These are phyloP conservation scores for Oxygymnocypris stewartii DNA, from an alignment of 2,113 vertebrate species.

Conservation along the genomic window DNA sequence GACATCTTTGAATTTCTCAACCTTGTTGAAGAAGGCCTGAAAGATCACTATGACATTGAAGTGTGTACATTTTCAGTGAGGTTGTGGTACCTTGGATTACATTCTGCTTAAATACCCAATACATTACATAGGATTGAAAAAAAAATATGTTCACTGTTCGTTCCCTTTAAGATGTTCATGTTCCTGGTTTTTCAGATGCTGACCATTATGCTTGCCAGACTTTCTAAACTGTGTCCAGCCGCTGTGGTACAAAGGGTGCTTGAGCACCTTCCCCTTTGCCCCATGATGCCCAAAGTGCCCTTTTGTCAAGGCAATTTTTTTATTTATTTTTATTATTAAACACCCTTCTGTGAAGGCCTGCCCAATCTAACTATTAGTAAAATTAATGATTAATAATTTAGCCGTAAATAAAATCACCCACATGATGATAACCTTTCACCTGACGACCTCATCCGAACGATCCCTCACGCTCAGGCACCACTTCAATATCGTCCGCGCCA, in stretches of 20 bases:
- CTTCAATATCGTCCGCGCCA: too few species aligned
- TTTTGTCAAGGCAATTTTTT: too few species aligned
- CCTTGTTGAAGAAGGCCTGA: slow-evolving; percentile 90
- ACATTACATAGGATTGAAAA: neutral
- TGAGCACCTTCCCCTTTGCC: too few species aligned
- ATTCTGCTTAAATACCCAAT: neutral
- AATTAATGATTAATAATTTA: too few species aligned
- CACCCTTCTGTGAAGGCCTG: too few species aligned
- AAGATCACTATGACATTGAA: slow-evolving; percentile 94
- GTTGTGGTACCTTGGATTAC: neutral
- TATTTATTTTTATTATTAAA: too few species aligned
- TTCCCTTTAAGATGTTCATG: neutral
- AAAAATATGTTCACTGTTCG: neutral
- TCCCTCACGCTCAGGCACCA: too few species aligned
- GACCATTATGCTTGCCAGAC: slow-evolving; percentile 88
- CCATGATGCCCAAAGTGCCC: too few species aligned
- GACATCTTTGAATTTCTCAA: slow-evolving; percentile 90
- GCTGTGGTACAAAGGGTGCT: slow-evolving; percentile 83
- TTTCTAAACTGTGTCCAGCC: slow-evolving; percentile 82
- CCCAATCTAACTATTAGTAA: too few species aligned
- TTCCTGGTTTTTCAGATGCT: slow-evolving; percentile 80
- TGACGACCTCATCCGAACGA: too few species aligned
- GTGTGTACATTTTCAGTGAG: slow-evolving; percentile 63
- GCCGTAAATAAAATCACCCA: too few species aligned
- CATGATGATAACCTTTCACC: too few species aligned